phyloP scores from a whole-genome alignment of 2,888 invertebrate species.

The Germaria angustata region DNA sequence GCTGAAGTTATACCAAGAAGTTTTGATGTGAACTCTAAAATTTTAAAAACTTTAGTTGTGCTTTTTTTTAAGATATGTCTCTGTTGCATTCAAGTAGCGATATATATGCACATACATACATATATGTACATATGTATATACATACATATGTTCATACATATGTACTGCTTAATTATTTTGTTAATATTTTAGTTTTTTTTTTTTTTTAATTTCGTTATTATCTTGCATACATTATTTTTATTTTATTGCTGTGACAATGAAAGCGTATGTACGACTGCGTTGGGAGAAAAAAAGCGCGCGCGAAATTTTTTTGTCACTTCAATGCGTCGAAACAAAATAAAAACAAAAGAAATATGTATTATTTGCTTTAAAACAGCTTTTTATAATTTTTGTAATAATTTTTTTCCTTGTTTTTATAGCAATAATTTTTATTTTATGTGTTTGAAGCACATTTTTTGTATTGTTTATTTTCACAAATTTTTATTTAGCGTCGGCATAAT shows the following conservation, averaged over 20 bases:
- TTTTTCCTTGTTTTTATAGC: not conserved
- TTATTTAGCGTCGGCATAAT: constrained; percentile 52
- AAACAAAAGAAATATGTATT: not conserved
- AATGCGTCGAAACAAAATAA: not conserved
- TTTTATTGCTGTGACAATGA: constrained; percentile 46
- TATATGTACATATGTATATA: not conserved
- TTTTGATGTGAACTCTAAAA: too few relatives aligned
- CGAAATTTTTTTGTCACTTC: constrained; percentile 29
- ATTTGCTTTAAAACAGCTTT: not conserved
- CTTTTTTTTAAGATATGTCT: too few relatives aligned
- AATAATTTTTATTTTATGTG: constrained; percentile 2
- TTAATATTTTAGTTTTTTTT: not conserved
- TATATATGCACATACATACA: not conserved
- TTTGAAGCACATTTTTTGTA: not conserved
- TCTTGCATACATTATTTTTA: constrained; percentile 18
- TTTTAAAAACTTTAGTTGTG: too few relatives aligned
- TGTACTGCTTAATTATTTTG: not conserved
- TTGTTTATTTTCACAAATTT: constrained; percentile 13
- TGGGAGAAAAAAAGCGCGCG: constrained; percentile 45
- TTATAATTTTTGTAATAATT: constrained; percentile 5
- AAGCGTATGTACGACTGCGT: constrained; percentile 30
- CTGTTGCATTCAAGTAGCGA: too few relatives aligned
- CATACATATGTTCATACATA: too few relatives aligned
- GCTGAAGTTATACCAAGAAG: too few relatives aligned
- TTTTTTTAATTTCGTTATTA: not conserved